Base-by-base conservation (phyloP, 2,888 invertebrate genomes). In the Malacosoma neustria region DNA sequence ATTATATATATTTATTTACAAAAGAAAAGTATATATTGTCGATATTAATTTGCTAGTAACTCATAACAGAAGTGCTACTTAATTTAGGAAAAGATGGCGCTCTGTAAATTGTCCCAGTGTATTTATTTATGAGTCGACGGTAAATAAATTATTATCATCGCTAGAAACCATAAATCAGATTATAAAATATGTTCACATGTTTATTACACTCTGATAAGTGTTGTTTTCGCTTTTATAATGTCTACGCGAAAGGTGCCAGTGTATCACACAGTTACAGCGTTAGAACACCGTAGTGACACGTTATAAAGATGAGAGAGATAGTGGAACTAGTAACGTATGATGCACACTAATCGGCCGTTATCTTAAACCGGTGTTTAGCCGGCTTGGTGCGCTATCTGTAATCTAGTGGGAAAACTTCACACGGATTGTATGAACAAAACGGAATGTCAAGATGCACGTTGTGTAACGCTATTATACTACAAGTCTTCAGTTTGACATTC, bases 401-500 rank as follows among this genome's bases (percentile, higher is more conserved):
- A 54, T 59, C 39, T 49, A 70, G 72, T 84, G 84, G 64, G 82
- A 85, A 67, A 43, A 34, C 44, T 74, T 82, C 82, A 49, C 82
- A 82, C 75, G 58, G 64, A 74, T 71, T 71, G 69, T 65, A 59
- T 57, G 66, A 67, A 77, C 74, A 80, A 75, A 79, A 72, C 61
- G 72, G 72, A 85, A 85, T 85, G 84, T 81, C 84, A 85, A 77
- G 82, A 82, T 75, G 72, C 66, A 68, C 61, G 33, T 82, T 79
- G 75, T 55, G 80, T 68, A 81, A 80, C 48, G 46, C 57, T 43
- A 56, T 61, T 63, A 54, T 61, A 50, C 43, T 46, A 54, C 49
- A 46, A 46, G 22, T 39, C 38, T 45, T 46, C 40, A 46, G 60
- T 61, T 65, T 79, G 75, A 74, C 73, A 79, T 74, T 75, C 66